phyloP scores from a whole-genome alignment of 2,888 invertebrate genomes.

The Microctonus brassicae region DNA sequence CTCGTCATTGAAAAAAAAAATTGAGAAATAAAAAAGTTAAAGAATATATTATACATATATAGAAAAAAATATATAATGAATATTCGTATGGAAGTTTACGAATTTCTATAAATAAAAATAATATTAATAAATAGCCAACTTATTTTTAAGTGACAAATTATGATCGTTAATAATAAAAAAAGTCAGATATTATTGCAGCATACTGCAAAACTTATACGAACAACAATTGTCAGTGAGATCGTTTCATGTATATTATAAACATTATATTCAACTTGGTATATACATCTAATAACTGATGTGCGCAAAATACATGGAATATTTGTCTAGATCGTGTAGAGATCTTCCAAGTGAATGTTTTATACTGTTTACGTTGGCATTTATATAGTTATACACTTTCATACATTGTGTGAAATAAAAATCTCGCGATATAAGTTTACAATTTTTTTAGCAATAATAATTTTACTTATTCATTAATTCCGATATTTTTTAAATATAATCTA shows the following conservation, averaged over 20 bases:
- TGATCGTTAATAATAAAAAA: too few relatives aligned
- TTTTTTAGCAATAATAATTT: too few relatives aligned
- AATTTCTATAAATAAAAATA: background rate
- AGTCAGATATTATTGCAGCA: too few relatives aligned
- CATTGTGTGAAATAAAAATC: background rate
- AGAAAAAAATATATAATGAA: slow-evolving; percentile 31
- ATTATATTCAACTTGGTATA: too few relatives aligned
- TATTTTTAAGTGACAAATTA: too few relatives aligned
- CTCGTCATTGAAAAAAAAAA: slow-evolving; percentile 38
- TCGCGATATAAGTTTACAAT: background rate
- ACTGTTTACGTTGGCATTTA: background rate
- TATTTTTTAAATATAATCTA: background rate
- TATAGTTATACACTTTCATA: background rate
- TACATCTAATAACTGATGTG: background rate
- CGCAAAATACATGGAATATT: too few relatives aligned
- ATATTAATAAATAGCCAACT: too few relatives aligned
- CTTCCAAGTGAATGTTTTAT: background rate
- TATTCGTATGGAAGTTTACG: background rate
- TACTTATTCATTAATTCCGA: too few relatives aligned
- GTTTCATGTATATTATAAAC: too few relatives aligned
- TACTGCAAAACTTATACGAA: too few relatives aligned
- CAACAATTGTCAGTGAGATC: too few relatives aligned
- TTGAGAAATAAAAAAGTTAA: slow-evolving; percentile 30
- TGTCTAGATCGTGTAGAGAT: background rate
- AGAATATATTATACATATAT: too few relatives aligned